phyloP scores from a whole-genome alignment of 2,797 vertebrate genomes.

The Hafferia zeledoni region DNA sequence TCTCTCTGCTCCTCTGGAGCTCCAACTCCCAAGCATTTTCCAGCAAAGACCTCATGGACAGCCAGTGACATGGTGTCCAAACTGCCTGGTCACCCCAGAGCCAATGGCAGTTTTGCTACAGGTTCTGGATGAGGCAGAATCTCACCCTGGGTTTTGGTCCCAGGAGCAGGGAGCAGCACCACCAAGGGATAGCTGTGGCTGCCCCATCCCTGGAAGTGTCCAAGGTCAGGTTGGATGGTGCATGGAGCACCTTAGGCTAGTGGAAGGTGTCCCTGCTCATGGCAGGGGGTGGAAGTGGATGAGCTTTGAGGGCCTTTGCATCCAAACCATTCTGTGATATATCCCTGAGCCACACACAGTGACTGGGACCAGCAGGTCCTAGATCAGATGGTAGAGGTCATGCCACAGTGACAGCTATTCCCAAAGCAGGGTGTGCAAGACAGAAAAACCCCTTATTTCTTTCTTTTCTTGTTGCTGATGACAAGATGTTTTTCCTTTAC shows the following conservation, averaged over 20 bases:
- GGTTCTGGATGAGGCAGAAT: not conserved
- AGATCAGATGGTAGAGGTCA: fast-evolving
- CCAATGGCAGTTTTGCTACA: fast-evolving
- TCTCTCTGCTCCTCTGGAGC: not conserved
- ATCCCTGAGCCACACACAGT: not conserved
- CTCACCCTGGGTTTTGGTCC: not conserved
- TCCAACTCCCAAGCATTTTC: not conserved
- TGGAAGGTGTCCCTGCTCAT: not conserved
- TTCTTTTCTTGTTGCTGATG: not conserved
- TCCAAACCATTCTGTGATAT: not conserved
- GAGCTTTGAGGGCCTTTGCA: not conserved
- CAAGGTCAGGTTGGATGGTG: fast-evolving
- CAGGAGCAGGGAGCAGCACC: not conserved
- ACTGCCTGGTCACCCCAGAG: not conserved
- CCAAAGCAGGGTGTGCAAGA: not conserved
- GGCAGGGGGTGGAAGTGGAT: not conserved
- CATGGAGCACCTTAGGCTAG: fast-evolving
- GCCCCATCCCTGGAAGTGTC: not conserved
- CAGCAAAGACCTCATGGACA: not conserved
- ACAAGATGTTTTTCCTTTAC: not conserved
- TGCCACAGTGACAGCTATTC: not conserved
- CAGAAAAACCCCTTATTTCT: not conserved
- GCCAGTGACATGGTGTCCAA: fast-evolving
- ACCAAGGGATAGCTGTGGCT: not conserved
- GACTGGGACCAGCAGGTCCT: not conserved